phyloP scores from a whole-genome alignment of 2,797 vertebrate species.

The Parauchenoglanis ngamensis region DNA sequence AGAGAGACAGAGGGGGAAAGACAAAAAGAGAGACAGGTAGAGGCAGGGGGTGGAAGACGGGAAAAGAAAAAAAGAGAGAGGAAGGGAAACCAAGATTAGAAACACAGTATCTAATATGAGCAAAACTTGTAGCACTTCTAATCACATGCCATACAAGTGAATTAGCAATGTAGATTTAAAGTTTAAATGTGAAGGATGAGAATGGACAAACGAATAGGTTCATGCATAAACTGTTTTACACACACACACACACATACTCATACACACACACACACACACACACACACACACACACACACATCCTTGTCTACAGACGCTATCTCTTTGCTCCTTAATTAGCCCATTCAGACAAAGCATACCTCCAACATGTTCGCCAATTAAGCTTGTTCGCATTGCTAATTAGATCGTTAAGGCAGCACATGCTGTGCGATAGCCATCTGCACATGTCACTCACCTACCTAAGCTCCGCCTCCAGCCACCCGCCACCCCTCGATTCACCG shows the following conservation, averaged over 20 bases:
- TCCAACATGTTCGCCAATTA: slow-evolving; percentile 59
- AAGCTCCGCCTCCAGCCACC: slow-evolving; percentile 64
- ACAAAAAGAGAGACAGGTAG: background rate
- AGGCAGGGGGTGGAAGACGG: slow-evolving; percentile 13
- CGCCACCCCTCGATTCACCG: slow-evolving; percentile 59
- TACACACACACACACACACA: slow-evolving; percentile 30
- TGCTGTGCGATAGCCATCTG: slow-evolving; percentile 59
- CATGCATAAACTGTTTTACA: slow-evolving; percentile 23
- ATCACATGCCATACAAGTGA: slow-evolving; percentile 7
- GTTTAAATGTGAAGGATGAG: slow-evolving; percentile 16
- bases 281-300: slow-evolving; percentile 42
- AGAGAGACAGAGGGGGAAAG: background rate
- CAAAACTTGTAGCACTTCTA: slow-evolving; percentile 18
- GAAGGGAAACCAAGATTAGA: slow-evolving; percentile 9
- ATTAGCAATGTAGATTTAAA: slow-evolving; percentile 6
- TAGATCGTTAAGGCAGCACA: slow-evolving; percentile 59
- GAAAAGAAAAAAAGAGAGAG: background rate
- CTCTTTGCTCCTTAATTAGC: slow-evolving; percentile 53
- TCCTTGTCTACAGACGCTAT: slow-evolving; percentile 47
- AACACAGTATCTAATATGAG: slow-evolving; percentile 14
- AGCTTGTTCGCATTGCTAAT: slow-evolving; percentile 57
- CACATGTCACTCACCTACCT: slow-evolving; percentile 62
- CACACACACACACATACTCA: no score
- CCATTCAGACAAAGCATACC: slow-evolving; percentile 52
- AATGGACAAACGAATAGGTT: background rate